A percentile compares a stretch with the other conserved stretches of the same genome.
Conservation (phyloP, 1,140 invertebrate genomes). For the Scylla paramamosain region DNA sequence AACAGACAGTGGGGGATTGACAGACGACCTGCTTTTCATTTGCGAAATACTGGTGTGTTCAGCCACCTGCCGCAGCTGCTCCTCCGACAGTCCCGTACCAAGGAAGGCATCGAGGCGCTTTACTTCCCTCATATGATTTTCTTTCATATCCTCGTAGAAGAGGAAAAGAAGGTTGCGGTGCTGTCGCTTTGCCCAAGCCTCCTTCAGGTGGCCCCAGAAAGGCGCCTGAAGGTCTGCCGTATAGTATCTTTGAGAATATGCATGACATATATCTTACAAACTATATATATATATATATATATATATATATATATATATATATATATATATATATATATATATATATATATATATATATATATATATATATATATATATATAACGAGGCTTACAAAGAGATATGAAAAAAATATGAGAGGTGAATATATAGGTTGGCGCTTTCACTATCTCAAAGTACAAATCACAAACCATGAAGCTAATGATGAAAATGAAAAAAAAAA, state of each 20-base stretch:
- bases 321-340: not conserved
- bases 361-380: not conserved
- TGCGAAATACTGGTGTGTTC: slow-evolving; percentile 16
- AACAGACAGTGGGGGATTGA: too few relatives aligned
- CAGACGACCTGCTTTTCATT: slow-evolving; percentile 30
- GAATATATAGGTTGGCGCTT: too few relatives aligned
- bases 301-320: not conserved
- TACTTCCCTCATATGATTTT: slow-evolving; percentile 22
- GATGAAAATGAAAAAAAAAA: too few relatives aligned
- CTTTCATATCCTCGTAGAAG: slow-evolving; percentile 63
- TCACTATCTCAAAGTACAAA: too few relatives aligned
- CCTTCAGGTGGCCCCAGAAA: slow-evolving; percentile 39
- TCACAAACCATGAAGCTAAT: too few relatives aligned
- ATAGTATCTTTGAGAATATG: not conserved
- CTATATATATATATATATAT: not conserved
- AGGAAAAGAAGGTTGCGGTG: slow-evolving; percentile 53
- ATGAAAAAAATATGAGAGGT: too few relatives aligned
- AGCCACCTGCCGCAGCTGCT: slow-evolving; percentile 27
- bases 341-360: not conserved
- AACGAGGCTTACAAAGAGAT: too few relatives aligned
- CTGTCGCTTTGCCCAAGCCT: slow-evolving; percentile 26
- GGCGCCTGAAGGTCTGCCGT: not conserved
- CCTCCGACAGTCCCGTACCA: slow-evolving; percentile 28
- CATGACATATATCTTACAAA: not conserved
- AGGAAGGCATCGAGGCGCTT: slow-evolving; percentile 47